Base-by-base conservation (phyloP, 2,888 invertebrate genomes). In the Chaetoderma sp. region DNA sequence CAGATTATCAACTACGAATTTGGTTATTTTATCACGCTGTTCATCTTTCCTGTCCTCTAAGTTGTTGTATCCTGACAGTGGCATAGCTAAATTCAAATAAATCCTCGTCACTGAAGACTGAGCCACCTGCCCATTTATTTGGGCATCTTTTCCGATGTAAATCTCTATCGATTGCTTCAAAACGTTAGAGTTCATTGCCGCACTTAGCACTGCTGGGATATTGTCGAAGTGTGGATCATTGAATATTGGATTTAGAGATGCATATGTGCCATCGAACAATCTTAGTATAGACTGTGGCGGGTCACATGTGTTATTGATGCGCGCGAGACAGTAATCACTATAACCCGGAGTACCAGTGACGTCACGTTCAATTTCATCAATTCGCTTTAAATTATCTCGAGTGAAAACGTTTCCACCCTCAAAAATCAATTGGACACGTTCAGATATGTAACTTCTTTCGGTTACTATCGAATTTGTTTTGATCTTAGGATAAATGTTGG, bases 341-440 rank as follows among this genome's bases (percentile, higher is more conserved):
- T 75, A 77, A 13, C 65, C 62, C n/a, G 60, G 42, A 6, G 67
- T 60, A 25, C 63, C 32, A 8, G 33, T 52, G 16, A 78, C 32
- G n/a, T 68, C 59, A 13, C 75, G 60, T 60, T 80, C 79, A 2
- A 79, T 72, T 2, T 62, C 52, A 36, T 73, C 52, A 16, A 82
- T 80, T 39, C 44, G 45, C 49, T 72, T 44, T 8, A 82, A 63
- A 50, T 75, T 76, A 2, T 66, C 59, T 58, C 67, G 66, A 0
- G 78, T 78, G 55, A 81, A 77, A 10, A 82, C 67, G 55, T 81
- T 82, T 33, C 71, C 74, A 1, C 65, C 69, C 13, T 68, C 67
- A 4, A 52, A 52, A 21, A 30, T 30, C 10, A 52, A 33, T 21
- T 52, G 52, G 13, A 52, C 8, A 25, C 18, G 8, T 2, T 52